phyloP scores from a whole-genome alignment of 2,113 vertebrate species.

The Callocephalon fimbriatum region DNA sequence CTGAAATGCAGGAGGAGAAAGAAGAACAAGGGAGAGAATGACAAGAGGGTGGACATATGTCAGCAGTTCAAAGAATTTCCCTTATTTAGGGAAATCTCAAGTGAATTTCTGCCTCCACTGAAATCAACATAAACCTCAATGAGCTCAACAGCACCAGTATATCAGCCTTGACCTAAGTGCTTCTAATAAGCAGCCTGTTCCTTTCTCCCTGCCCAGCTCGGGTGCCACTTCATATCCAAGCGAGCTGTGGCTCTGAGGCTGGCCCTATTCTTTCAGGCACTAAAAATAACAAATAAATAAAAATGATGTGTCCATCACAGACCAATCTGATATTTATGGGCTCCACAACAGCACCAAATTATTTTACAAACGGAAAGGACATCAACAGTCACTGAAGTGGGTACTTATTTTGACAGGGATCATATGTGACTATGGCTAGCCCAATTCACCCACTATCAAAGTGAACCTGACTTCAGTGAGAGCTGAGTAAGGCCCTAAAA shows the following conservation, averaged over 20 bases:
- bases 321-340: background rate
- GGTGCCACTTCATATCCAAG: background rate
- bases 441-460: background rate
- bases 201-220: background rate
- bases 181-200: background rate
- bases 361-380: background rate
- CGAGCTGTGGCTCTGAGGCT: background rate
- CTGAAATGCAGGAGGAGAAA: conserved; percentile 12
- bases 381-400: background rate
- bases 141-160: background rate
- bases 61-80: background rate
- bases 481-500: background rate
- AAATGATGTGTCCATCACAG: background rate
- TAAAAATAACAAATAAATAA: background rate
- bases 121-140: background rate
- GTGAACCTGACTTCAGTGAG: background rate
- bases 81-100: conserved; percentile 39
- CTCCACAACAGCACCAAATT: background rate
- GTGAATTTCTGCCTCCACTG: background rate
- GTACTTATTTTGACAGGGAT: background rate
- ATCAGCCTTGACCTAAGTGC: background rate
- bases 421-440: background rate
- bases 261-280: background rate
- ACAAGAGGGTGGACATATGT: background rate
- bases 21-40: conserved; percentile 5